Evolutionary conservation across 30 jellyfish, hydroid and myxozoan species (phyloP), one percentile per base, ranked within the genome.

Genomic region (Aurelia sp.): DNA sequence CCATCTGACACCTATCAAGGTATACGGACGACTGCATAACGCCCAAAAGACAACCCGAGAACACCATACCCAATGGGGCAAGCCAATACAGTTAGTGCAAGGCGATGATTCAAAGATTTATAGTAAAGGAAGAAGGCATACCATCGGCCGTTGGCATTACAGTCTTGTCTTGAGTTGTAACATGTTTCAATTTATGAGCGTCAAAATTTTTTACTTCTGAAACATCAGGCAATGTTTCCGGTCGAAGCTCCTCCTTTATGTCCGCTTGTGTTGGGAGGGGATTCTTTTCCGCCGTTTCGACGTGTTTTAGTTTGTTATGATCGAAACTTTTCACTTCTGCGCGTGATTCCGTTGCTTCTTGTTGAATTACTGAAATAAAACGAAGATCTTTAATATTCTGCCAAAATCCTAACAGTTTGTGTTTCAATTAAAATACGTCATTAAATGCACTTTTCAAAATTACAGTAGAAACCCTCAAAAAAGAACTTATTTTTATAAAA

Each of bases 191-290:
- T 73, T 92, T 80, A 1, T 60, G 22, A 3, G 88, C 19, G 33
- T 92, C 98, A 71, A 92, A 92, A 20, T 80, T 80, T 62, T 66
- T 84, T 7, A 92, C 97, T 64, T 74, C 98, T n/a, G 96, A 88
- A 1, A 88, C 96, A 79, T 88, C 96, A 4, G 96, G 91, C 19
- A 88, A 82, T 7, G 74, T 11, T 52, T 92, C 98, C 31, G 98
- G 97, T 50, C 98, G 27, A 44, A 76, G 71, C 58, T 92, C 98
- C 69, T 92, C 98, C 50, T 81, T 92, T 64, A 92, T 31, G 37
- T 92, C 87, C 19, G 88, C 92, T 53, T 96, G 91, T 21, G 98
- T 92, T 57, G 98, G 98, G n/a, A 92, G 86, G 1, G 97, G 92
- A 35, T 86, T 92, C 84, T 92, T 92, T 78, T 92, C 98, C 66